Base-by-base conservation (phyloP, 2,888 invertebrate species). In the Anodontia alba region DNA sequence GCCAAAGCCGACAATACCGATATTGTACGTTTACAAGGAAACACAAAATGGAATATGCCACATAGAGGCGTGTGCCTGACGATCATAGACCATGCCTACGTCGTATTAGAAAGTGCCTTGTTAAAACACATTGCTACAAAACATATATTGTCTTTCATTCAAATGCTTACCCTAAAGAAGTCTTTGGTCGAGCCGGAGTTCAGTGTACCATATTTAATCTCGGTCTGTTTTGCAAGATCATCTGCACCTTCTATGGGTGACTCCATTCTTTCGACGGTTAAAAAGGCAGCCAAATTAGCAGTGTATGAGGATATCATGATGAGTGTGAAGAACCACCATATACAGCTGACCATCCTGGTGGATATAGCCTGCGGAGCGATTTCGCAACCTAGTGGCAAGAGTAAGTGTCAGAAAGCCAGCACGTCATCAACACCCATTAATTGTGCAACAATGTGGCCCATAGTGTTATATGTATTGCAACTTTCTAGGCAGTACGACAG, bases 311-410 rank as follows among this genome's bases (percentile, higher is more conserved):
- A 98, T 83, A 99, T 98, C 94, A 99, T 98, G 94, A 99, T 99
- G 54, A 99, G 96, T 0, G 99, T 99, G 95, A 99, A 99, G 95
- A 99, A 99, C 99, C 99, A 99, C 99, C 99, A 99, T 43, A 95
- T 93, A 36, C 95, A 98, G 15, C 99, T 98, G 8, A 99, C 98
- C 87, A 99, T 98, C 74, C 99, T 96, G 0, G 99, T 99, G 1
- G 96, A 95, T 7, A 95, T 95, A 0, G 96, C 95, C 85, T 94
- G 83, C 0, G 99, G 99, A 7, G 88, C 86, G 2, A 89, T 87
- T 73, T 89, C 89, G 81, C 88, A 88, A 78, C 89, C 89, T 89
- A 49, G 0, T 51, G 69, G 26, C 69, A 69, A 69, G 69, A 69
- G 43, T 42, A 69, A 15, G 42, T 62, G 62, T 62, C 33, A 62